Percentiles rank a stretch among this genome's conserved stretches.
Conservation (phyloP, 2,797 vertebrate species). For the Gymnothorax javanicus region DNA sequence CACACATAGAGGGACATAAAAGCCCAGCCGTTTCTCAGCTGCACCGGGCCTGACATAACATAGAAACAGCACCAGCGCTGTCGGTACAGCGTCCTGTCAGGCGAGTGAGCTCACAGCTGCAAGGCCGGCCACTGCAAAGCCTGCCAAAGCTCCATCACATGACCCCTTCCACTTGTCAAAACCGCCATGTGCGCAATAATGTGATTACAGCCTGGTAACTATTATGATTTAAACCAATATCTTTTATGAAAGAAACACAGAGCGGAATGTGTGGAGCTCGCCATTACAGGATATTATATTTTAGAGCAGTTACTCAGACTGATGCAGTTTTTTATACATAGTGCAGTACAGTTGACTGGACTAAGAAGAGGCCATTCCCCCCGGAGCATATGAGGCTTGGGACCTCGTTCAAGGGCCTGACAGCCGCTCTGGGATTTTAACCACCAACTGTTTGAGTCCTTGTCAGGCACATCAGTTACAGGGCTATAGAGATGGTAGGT, state of each 20-base stretch:
- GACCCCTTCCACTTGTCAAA: constrained; percentile 87
- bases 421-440: too few relatives aligned
- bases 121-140: constrained; percentile 80
- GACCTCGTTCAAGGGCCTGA: too few relatives aligned
- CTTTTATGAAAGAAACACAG: constrained; percentile 89
- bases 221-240: constrained; percentile 98
- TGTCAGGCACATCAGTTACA: too few relatives aligned
- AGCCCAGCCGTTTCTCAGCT: background rate
- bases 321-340: too few relatives aligned
- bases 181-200: constrained; percentile 96
- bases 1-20: background rate
- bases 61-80: constrained; percentile 4
- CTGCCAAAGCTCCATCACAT: constrained; percentile 97
- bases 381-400: too few relatives aligned
- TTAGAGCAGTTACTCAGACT: too few relatives aligned
- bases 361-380: too few relatives aligned
- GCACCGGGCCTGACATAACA: background rate
- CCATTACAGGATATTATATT: too few relatives aligned
- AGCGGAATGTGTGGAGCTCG: constrained; percentile 70
- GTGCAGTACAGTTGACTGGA: too few relatives aligned
- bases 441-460: too few relatives aligned
- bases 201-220: constrained; percentile 97
- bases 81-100: constrained; percentile 27
- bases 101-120: constrained; percentile 84
- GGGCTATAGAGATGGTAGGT: too few relatives aligned